Evolutionary conservation across 2,888 invertebrate genomes (phyloP).

Genomic region (Ligdia adustata): DNA sequence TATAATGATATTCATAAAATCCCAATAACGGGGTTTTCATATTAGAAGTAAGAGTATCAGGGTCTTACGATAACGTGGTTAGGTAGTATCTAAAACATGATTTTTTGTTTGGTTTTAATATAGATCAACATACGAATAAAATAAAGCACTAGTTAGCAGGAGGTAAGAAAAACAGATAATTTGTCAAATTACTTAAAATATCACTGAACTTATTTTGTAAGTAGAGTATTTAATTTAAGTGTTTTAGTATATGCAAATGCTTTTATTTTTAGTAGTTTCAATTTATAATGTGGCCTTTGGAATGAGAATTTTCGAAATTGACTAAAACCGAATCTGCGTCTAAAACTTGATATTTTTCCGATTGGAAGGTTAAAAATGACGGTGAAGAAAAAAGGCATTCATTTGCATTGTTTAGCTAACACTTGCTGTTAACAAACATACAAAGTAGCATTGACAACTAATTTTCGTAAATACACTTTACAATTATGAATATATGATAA

Average conservation of each 20-base stretch:
- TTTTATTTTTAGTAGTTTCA: too few species aligned
- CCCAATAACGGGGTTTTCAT: slow-evolving; percentile 41
- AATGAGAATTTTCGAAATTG: not conserved
- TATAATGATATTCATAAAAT: slow-evolving; percentile 20
- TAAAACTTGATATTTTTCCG: slow-evolving; percentile 1
- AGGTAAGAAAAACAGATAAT: too few species aligned
- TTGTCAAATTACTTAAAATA: too few species aligned
- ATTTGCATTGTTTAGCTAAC: slow-evolving; percentile 26
- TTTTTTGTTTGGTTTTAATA: too few species aligned
- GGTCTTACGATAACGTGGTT: slow-evolving; percentile 67
- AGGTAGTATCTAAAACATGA: slow-evolving; percentile 51
- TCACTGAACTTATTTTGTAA: too few species aligned
- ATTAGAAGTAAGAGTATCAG: slow-evolving; percentile 66
- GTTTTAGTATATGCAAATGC: too few species aligned
- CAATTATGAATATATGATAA: too few species aligned
- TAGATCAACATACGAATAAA: too few species aligned
- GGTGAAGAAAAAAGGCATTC: slow-evolving; percentile 33
- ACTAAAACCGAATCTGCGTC: slow-evolving; percentile 10
- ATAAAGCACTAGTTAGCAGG: too few species aligned
- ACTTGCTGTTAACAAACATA: slow-evolving; percentile 12
- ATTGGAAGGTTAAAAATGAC: slow-evolving; percentile 1
- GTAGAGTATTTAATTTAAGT: too few species aligned
- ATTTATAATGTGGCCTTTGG: not conserved
- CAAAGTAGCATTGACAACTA: too few species aligned
- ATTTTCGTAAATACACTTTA: too few species aligned